These are phyloP conservation scores for Buphagus erythrorhynchus DNA, from an alignment of 2,797 vertebrate genomes.

Conservation along the genomic window DNA sequence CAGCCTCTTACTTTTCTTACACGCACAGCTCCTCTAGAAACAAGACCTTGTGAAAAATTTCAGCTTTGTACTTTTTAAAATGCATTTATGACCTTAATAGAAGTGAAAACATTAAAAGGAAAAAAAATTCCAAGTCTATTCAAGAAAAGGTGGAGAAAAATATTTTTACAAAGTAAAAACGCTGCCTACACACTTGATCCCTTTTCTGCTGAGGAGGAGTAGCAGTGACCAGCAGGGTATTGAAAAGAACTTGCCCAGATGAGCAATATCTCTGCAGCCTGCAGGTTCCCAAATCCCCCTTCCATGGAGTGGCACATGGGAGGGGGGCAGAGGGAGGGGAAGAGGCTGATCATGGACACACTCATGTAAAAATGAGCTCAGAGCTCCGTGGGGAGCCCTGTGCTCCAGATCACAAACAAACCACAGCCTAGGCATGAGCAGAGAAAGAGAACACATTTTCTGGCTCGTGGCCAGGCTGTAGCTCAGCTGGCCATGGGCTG, in stretches of 20 bases:
- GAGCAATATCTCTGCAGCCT: neutral
- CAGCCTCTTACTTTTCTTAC: neutral
- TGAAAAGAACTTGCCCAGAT: neutral
- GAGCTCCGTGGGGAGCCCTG: neutral
- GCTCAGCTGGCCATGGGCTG: neutral
- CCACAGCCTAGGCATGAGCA: neutral
- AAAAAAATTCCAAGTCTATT: neutral
- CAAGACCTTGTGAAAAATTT: neutral
- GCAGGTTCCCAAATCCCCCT: accelerated
- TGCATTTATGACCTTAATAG: neutral
- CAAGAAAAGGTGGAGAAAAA: neutral
- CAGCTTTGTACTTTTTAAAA: accelerated
- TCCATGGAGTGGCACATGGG: accelerated
- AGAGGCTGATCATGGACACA: neutral
- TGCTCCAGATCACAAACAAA: neutral
- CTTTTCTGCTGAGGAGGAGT: neutral
- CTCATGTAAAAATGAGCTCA: accelerated
- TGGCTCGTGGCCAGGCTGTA: neutral
- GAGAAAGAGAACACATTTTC: accelerated
- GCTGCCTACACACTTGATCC: neutral
- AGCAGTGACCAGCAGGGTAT: neutral
- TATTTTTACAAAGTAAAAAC: neutral
- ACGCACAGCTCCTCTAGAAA: neutral
- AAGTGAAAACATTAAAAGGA: neutral
- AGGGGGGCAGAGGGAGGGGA: neutral